Base-by-base conservation (phyloP, 2,797 vertebrate species). In the Manis javanica region DNA sequence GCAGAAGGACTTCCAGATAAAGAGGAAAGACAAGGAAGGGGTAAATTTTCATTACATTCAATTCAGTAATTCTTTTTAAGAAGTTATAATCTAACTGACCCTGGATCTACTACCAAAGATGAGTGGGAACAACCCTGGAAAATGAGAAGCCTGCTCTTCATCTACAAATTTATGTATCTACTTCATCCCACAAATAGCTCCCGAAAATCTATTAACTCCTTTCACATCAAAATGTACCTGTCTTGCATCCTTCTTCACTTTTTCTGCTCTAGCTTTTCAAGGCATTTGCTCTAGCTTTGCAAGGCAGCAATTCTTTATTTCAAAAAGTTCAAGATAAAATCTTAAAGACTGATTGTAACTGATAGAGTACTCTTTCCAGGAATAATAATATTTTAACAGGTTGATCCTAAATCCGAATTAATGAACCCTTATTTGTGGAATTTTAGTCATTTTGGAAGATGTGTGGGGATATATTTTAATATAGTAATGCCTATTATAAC, bases 311-410 rank as follows among this genome's bases (percentile, higher is more conserved):
- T 78, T 82, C 55, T 86, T 87, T 75, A 85, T 92, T 91, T 91
- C 42, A 93, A 93, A 93, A 86, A 9, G 37, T n/a, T 15, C 46
- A 75, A 49, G 14, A 55, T 83, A 78, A 95, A 88, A 55, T 12
- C 5, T 66, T 91, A 84, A 75, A n/a, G 69, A 61, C 37, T 51
- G 19, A 66, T 90, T 29, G 39, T 74, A 34, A n/a, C 23, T 84
- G 21, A 82, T 57, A 61, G 0, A 55, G n/a, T 19, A 81, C 4
- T 94, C 11, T 95, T 64, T 78, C 46, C 19, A 69, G 49, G 4
- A 92, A 92, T 77, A 86, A 64, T n/a, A 81, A 7, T 68, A 87
- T 89, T 82, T 89, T 75, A 85, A 94, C 9, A 61, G 37, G 29
- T 81, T 85, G 26, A 87, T 75, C 11, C 26, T 84, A 71, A 87